Percentiles rank a stretch among this genome's conserved stretches.
Conservation (phyloP, 2,113 vertebrate species). For the Alouatta palliata region DNA sequence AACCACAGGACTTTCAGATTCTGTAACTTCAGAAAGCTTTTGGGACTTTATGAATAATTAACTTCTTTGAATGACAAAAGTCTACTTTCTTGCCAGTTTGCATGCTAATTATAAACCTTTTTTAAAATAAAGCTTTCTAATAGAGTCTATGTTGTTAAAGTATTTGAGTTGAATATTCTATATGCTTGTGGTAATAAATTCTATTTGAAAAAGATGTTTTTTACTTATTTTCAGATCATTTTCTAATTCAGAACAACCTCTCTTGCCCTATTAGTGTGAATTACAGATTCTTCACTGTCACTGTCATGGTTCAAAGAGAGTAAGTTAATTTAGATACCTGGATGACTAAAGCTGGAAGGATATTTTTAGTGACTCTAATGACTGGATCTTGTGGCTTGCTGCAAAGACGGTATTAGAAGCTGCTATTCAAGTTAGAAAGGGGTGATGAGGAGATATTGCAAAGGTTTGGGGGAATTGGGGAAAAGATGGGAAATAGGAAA, state of each 20-base stretch:
- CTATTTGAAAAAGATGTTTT: neutral
- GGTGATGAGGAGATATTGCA: neutral
- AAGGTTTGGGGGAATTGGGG: neutral
- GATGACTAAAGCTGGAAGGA: slow-evolving; percentile 47
- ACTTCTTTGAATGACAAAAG: neutral
- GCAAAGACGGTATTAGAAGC: slow-evolving; percentile 53
- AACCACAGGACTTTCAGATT: neutral
- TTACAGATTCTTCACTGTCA: slow-evolving; percentile 67
- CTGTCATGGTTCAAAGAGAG: slow-evolving; percentile 64
- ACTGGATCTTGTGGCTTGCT: slow-evolving; percentile 48
- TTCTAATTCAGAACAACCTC: neutral
- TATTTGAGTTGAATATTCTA: neutral
- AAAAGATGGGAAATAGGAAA: neutral
- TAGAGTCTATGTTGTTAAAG: neutral
- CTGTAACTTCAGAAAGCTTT: neutral
- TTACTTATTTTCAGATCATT: slow-evolving; percentile 32
- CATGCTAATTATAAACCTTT: neutral
- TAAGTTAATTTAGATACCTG: slow-evolving; percentile 61
- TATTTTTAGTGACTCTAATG: slow-evolving; percentile 68
- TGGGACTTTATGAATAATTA: neutral
- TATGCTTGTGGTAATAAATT: neutral
- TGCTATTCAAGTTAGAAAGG: neutral
- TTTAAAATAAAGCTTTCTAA: neutral
- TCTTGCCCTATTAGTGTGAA: slow-evolving; percentile 35
- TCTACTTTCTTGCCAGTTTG: neutral